These are phyloP conservation scores for Rhogogaster chlorosoma DNA, from an alignment of 2,888 invertebrate species.

Conservation along the genomic window DNA sequence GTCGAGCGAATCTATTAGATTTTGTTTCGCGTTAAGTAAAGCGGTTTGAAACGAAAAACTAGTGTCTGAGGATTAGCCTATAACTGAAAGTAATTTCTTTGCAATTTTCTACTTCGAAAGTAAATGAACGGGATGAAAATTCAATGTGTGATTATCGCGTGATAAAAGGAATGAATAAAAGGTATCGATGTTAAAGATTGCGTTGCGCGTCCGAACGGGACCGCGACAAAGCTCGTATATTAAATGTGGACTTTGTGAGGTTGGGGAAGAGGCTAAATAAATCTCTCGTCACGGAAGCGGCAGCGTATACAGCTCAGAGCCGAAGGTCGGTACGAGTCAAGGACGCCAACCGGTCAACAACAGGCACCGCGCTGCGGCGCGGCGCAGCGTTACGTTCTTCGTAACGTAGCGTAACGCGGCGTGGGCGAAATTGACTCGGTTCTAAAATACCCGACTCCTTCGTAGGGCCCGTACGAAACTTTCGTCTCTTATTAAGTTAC, in stretches of 20 bases:
- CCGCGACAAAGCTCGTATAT: background rate
- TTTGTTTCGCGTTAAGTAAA: too few species aligned
- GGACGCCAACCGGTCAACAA: conserved; percentile 41
- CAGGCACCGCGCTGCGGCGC: conserved; percentile 35
- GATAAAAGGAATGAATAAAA: too few species aligned
- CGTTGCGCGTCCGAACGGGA: background rate
- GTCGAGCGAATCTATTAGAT: too few species aligned
- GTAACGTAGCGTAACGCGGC: conserved; percentile 12
- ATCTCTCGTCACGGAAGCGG: conserved; percentile 54
- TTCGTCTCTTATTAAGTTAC: background rate
- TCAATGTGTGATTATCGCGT: too few species aligned
- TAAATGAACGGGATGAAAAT: too few species aligned
- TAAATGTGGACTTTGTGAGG: conserved; percentile 26
- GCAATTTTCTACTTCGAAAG: too few species aligned
- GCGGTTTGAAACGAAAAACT: too few species aligned
- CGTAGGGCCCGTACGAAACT: background rate
- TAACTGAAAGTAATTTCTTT: too few species aligned
- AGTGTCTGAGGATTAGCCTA: too few species aligned
- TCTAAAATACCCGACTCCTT: background rate
- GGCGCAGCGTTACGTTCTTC: conserved; percentile 26
- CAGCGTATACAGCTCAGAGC: conserved; percentile 20
- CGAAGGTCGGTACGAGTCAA: conserved; percentile 47
- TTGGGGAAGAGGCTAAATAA: conserved; percentile 49
- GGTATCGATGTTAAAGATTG: background rate
- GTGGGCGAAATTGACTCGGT: conserved; percentile 38